These are phyloP conservation scores for Actinernus sp. DNA, from an alignment of 92 coral and sea anemone genomes.

Conservation along the genomic window DNA sequence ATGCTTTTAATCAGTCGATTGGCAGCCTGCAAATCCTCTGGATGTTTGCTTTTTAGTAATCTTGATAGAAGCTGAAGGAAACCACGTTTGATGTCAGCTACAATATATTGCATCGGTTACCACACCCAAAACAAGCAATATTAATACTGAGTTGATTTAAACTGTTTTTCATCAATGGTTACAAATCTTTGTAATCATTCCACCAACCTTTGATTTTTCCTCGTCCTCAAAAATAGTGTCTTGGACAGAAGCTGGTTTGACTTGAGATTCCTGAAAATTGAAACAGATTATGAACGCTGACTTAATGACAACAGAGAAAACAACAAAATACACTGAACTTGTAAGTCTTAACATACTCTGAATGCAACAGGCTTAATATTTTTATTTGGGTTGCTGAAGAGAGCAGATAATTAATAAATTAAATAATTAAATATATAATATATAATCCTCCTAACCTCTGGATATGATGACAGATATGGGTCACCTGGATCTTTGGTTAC, in stretches of 20 bases:
- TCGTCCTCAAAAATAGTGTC: conserved; percentile 92
- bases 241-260: conserved; percentile 35
- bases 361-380: not conserved
- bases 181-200: no score
- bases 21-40: conserved; percentile 97
- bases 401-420: no score
- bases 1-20: conserved; percentile 92
- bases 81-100: no score
- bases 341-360: no score
- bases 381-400: not conserved
- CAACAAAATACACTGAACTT: not conserved
- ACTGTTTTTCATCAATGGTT: no score
- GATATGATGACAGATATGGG: conserved; percentile 33
- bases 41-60: conserved; percentile 85
- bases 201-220: conserved; percentile 98
- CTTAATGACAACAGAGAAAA: not conserved
- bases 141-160: no score
- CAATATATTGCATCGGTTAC: no score
- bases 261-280: conserved; percentile 59
- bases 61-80: conserved; percentile 80
- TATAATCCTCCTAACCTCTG: conserved; percentile 27
- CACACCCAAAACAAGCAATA: no score
- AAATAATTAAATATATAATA: not conserved
- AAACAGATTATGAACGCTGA: no score
- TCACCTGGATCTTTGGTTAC: conserved; percentile 77